Evolutionary conservation across 2,113 vertebrate species (phyloP), one percentile per base, ranked within the genome.

Genomic region (Oryzias woworae): DNA sequence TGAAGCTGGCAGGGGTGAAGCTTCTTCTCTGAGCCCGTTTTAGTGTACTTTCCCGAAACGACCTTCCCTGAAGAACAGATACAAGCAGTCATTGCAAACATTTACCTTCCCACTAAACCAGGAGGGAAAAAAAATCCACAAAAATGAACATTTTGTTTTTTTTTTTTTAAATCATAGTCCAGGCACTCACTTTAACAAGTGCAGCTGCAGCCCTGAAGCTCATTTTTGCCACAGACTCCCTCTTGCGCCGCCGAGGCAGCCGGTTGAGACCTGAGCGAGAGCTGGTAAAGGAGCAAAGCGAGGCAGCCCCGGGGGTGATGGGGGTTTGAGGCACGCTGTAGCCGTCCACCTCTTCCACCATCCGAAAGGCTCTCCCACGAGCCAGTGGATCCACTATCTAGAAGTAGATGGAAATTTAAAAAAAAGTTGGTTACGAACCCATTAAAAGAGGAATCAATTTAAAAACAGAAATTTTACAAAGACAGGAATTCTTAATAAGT

Each of bases 211-310:
- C 97, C 62, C 97, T 93, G 89, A 99, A 99, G 80, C 97, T 98
- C 97, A 98, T 98, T 80, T 97, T 98, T 69, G 97, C 97, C 49
- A 99, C 97, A 0, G 97, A 98, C 63, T 99, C 96, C 1, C 95
- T 93, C 85, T 99, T 99, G 49, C 96, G 93, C 52, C 97, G 82
- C 1, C 95, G 94, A 0, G 96, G 97, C 67, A 96, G 90, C 53
- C 97, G 93, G 82, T 90, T 94, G 73, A 97, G 95, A 53, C 96
- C 97, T 0, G 96, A 98, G 83, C 97, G 95, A 0, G 97, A 98
- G 90, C 97, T 98, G 88, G 93, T 95, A 94, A 98, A 96, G 86
- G 97, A 99, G 88, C 96, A 98, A 50, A 98, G 90, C 0, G 97
- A 99, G 0, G 94, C 88, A 1, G 94, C 96, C 0, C 97, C 97